A percentile compares a stretch with the other conserved stretches of the same genome.
phyloP scores from a whole-genome alignment of 2,113 vertebrate genomes.

The Grammomys dolichurus region DNA sequence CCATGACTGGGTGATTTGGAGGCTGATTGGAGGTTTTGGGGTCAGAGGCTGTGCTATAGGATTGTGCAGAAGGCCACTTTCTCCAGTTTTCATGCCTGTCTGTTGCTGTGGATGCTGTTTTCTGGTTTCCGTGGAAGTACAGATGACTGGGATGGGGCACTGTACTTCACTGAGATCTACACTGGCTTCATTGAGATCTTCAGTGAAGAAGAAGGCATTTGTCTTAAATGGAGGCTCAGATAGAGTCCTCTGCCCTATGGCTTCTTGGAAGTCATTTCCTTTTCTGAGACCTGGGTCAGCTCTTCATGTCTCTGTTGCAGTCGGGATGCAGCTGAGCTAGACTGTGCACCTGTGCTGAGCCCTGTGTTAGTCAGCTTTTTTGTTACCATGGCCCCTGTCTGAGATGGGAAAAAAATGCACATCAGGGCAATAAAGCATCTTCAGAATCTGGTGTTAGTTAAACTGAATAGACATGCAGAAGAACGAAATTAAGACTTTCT shows the following conservation, averaged over 20 bases:
- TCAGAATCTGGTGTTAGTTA: neutral
- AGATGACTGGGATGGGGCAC: neutral
- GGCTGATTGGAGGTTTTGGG: neutral
- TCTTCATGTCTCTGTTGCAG: neutral
- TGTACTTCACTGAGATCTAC: neutral
- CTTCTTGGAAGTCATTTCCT: neutral
- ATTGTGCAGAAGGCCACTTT: neutral
- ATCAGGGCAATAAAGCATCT: neutral
- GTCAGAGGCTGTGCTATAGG: neutral
- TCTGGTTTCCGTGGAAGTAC: neutral
- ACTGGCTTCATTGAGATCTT: neutral
- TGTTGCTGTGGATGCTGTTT: neutral
- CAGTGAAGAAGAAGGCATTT: neutral
- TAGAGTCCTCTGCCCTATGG: fast-evolving
- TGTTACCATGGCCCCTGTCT: neutral
- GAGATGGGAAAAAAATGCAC: neutral
- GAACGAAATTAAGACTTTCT: neutral
- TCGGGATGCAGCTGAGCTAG: neutral
- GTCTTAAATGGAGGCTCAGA: neutral
- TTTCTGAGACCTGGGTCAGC: neutral
- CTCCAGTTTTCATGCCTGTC: neutral
- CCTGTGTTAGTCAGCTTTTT: neutral
- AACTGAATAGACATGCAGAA: neutral
- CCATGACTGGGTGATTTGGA: neutral
- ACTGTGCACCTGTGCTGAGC: neutral